Evolutionary conservation across 2,797 vertebrate genomes (phyloP).

Genomic region (Percopsis omiscomaycus): DNA sequence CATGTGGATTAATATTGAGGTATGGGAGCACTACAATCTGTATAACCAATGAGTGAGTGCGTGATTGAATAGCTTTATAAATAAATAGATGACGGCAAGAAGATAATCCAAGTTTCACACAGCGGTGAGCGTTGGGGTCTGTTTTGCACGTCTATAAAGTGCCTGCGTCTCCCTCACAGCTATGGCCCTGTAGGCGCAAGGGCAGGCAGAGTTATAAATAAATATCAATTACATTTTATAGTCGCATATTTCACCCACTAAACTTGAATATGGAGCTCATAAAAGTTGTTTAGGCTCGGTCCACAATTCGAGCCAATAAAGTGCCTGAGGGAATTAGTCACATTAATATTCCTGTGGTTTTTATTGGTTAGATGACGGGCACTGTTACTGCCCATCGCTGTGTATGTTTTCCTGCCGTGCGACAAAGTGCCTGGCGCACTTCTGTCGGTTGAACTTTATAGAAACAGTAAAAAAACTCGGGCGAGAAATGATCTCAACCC

Average conservation of each 20-base stretch:
- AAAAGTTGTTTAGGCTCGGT: constrained; percentile 53
- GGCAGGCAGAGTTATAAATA: constrained; percentile 22
- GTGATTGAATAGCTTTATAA: too few species aligned
- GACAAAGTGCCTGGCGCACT: not conserved
- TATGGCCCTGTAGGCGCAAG: constrained; percentile 20
- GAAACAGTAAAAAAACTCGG: constrained; percentile 33
- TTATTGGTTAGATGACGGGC: constrained; percentile 53
- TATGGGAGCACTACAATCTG: too few species aligned
- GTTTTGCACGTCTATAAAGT: constrained; percentile 23
- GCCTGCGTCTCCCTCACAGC: constrained; percentile 16
- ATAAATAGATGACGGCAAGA: too few species aligned
- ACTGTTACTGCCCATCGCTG: constrained; percentile 19
- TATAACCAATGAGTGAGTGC: too few species aligned
- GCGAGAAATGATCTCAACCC: constrained; percentile 14
- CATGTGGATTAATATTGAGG: too few species aligned
- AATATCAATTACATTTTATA: constrained; percentile 60
- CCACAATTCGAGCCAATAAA: constrained; percentile 45
- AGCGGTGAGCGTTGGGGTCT: constrained; percentile 7
- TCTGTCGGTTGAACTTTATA: constrained; percentile 24
- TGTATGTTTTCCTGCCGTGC: constrained; percentile 28
- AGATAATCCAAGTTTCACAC: too few species aligned
- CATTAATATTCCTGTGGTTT: constrained; percentile 49
- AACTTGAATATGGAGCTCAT: constrained; percentile 54
- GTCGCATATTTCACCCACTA: constrained; percentile 51
- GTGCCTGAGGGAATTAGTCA: constrained; percentile 13